phyloP scores from a whole-genome alignment of 1,140 invertebrate genomes.

The Onthophagus taurus region DNA sequence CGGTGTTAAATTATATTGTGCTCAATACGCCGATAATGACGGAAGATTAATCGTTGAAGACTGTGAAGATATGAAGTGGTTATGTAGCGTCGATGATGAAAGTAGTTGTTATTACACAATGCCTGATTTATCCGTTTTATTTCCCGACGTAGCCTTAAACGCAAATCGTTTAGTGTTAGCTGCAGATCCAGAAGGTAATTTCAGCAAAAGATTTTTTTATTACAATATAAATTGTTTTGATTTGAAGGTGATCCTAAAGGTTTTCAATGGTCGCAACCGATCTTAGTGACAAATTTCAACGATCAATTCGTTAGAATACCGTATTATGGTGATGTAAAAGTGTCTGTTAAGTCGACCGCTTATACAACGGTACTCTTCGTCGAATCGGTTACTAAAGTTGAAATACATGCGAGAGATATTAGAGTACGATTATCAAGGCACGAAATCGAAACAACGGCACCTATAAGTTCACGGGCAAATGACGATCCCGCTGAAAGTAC shows the following conservation, averaged over 20 bases:
- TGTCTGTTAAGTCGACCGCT: slow-evolving; percentile 48
- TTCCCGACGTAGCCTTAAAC: slow-evolving; percentile 30
- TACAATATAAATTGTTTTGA: slow-evolving; percentile 5
- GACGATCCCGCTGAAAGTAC: background rate
- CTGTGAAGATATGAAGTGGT: slow-evolving; percentile 33
- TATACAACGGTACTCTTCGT: slow-evolving; percentile 49
- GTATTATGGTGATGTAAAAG: slow-evolving; percentile 57
- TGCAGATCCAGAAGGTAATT: slow-evolving; percentile 20
- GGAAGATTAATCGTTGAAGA: slow-evolving; percentile 24
- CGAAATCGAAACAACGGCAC: slow-evolving; percentile 20
- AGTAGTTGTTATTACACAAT: slow-evolving; percentile 33
- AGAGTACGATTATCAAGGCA: slow-evolving; percentile 44
- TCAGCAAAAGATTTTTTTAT: slow-evolving; percentile 15
- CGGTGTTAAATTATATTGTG: slow-evolving; percentile 26
- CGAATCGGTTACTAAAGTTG: slow-evolving; percentile 53
- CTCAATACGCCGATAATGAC: slow-evolving; percentile 22
- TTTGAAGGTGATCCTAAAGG: slow-evolving; percentile 14
- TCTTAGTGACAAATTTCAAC: slow-evolving; percentile 40
- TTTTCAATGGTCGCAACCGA: slow-evolving; percentile 40
- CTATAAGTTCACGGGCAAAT: background rate
- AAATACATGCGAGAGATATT: slow-evolving; percentile 63
- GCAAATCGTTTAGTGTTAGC: slow-evolving; percentile 26
- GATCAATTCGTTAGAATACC: slow-evolving; percentile 61
- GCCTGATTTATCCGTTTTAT: slow-evolving; percentile 33
- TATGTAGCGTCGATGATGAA: slow-evolving; percentile 24